Percentiles rank a stretch among this genome's conserved stretches.
Conservation (phyloP, 1,140 invertebrate species). For the Colletes gigas region DNA sequence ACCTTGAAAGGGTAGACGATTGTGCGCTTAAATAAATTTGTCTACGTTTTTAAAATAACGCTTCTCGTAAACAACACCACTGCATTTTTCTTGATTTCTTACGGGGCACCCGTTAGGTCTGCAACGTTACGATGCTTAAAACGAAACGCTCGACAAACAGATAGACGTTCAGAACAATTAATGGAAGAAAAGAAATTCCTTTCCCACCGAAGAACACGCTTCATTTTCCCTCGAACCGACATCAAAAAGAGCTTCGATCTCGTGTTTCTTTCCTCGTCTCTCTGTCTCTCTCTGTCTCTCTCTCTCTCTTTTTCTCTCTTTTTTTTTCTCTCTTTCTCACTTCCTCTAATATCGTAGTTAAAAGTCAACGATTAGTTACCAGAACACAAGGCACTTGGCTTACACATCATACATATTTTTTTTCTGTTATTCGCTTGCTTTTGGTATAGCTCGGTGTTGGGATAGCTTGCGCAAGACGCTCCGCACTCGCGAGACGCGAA, state of each 20-base stretch:
- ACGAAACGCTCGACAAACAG: not conserved
- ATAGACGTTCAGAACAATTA: not conserved
- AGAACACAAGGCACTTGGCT: slow-evolving; percentile 81
- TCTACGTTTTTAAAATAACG: not conserved
- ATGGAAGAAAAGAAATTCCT: slow-evolving; percentile 21
- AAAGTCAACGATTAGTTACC: slow-evolving; percentile 81
- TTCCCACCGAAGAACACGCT: slow-evolving; percentile 34
- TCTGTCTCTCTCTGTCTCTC: slow-evolving; percentile 44
- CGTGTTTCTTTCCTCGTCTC: slow-evolving; percentile 36
- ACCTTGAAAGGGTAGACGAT: not conserved
- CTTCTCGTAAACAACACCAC: not conserved
- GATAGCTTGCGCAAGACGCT: slow-evolving; percentile 66
- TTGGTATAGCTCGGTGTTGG: slow-evolving; percentile 72
- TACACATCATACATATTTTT: slow-evolving; percentile 77
- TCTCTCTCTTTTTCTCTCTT: slow-evolving; percentile 51
- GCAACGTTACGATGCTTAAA: slow-evolving; percentile 33
- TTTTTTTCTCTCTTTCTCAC: slow-evolving; percentile 51
- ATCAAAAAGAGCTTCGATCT: slow-evolving; percentile 47
- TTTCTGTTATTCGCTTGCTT: slow-evolving; percentile 62
- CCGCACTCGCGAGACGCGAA: slow-evolving; percentile 39
- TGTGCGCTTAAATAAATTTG: not conserved
- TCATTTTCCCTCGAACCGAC: slow-evolving; percentile 16
- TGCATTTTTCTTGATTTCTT: no score
- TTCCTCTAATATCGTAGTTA: slow-evolving; percentile 76
- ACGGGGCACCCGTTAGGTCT: slow-evolving; percentile 22